These are phyloP conservation scores for Cryptoprocta ferox DNA, from an alignment of 2,797 vertebrate genomes.

Conservation along the genomic window DNA sequence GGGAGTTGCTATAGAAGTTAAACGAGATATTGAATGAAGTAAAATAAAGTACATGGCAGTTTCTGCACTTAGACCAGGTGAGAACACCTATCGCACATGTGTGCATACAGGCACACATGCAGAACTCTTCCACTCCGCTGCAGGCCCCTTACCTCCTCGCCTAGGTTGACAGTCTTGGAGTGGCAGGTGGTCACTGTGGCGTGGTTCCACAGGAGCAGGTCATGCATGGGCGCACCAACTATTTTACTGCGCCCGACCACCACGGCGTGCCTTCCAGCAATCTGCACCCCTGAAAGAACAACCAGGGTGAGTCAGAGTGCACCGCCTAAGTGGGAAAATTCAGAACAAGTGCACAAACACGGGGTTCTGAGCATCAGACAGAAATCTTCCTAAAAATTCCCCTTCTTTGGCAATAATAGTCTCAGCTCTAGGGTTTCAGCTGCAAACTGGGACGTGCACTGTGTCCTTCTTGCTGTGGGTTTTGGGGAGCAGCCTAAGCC, in stretches of 20 bases:
- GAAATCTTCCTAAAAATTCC: background rate
- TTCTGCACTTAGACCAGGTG: background rate
- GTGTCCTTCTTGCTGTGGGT: slow-evolving; percentile 51
- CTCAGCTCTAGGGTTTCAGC: background rate
- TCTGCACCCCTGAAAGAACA: slow-evolving; percentile 89
- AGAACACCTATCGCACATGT: background rate
- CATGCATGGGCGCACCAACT: slow-evolving; percentile 98
- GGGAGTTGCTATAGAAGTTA: background rate
- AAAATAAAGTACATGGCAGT: background rate
- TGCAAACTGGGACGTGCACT: background rate
- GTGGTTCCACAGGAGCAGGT: slow-evolving; percentile 96
- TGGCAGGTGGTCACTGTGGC: slow-evolving; percentile 99
- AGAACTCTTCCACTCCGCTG: background rate
- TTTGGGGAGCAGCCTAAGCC: slow-evolving; percentile 58
- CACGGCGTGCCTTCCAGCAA: slow-evolving; percentile 95
- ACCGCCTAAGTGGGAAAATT: background rate
- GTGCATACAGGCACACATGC: rapidly evolving
- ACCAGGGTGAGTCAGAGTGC: background rate
- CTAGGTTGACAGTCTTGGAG: slow-evolving; percentile 93
- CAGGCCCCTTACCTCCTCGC: slow-evolving; percentile 90
- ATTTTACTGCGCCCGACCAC: slow-evolving; percentile 99
- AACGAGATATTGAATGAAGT: background rate
- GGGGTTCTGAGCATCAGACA: background rate
- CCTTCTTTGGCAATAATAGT: background rate
- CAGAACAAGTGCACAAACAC: background rate